These are phyloP conservation scores for Ennomos fuscantarius DNA, from an alignment of 2,888 invertebrate genomes.

Conservation along the genomic window DNA sequence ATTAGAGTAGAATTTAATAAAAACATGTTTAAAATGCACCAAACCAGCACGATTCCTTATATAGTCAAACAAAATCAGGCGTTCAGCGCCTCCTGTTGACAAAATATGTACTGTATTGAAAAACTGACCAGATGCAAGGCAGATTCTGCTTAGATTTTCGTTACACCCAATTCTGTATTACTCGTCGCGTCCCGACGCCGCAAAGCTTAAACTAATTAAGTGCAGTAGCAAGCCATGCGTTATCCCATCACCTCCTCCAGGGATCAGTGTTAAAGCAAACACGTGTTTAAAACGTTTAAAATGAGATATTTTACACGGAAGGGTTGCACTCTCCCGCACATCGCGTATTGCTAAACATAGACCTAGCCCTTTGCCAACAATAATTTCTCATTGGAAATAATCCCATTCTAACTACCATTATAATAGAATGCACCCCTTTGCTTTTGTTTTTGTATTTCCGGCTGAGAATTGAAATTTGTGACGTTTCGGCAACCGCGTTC, in stretches of 20 bases:
- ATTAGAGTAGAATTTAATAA: too few species aligned
- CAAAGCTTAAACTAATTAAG: slow-evolving; percentile 54
- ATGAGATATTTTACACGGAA: slow-evolving; percentile 78
- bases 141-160: not conserved
- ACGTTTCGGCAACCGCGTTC: slow-evolving; percentile 56
- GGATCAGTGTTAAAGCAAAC: slow-evolving; percentile 74
- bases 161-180: slow-evolving; percentile 1
- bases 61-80: too few species aligned
- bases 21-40: too few species aligned
- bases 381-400: slow-evolving; percentile 68
- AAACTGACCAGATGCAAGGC: too few species aligned
- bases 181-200: slow-evolving; percentile 3
- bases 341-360: slow-evolving; percentile 75
- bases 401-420: slow-evolving; percentile 64
- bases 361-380: slow-evolving; percentile 46
- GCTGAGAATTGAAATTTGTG: slow-evolving; percentile 57
- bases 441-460: slow-evolving; percentile 77
- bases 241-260: slow-evolving; percentile 60
- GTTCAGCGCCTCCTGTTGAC: too few species aligned
- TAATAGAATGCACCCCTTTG: slow-evolving; percentile 68
- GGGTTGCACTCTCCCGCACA: slow-evolving; percentile 70
- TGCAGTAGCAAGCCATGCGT: slow-evolving; percentile 64
- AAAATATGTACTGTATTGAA: too few species aligned
- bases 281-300: slow-evolving; percentile 78
- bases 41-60: too few species aligned